Base-by-base conservation (phyloP, 1,140 invertebrate species). In the Drosophila kepulauana region DNA sequence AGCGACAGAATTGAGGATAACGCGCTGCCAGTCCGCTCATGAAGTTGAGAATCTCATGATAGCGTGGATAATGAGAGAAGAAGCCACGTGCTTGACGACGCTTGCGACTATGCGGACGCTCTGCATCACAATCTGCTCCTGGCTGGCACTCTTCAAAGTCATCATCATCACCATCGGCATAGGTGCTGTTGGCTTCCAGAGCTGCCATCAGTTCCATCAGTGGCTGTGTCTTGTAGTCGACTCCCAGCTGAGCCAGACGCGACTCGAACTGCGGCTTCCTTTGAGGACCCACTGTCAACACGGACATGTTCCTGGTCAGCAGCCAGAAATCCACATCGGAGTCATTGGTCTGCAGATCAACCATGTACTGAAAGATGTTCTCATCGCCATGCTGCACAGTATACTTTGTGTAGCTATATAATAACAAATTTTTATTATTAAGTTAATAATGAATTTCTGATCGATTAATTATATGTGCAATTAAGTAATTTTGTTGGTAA, bases 41-140 rank as follows among this genome's bases (percentile, higher is more conserved):
- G 11, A 86, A 92, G 67, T 78, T 91, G 4, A 92, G 74, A 10
- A 92, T 85, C 73, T 92, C 87, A 20, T 72, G 61, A 28, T 92
- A 92, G 5, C 91, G 81, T 0, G 91, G 91, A 73, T 81, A 92
- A 63, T 76, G 81, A 1, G 78, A 79, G 49, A 92, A 92, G 65
- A 92, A 90, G 4, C 91, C 86, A 3, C 91, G 75, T 3, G 91
- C 88, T 56, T 92, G 91, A 13, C 91, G 81, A 35, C 86, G 74
- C 7, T 76, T 16, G 0, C 91, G 79, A 15, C 65, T 87, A 16
- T 43, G 85, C 7, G 81, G 57, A 13, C 78, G 81, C 35, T 75
- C 57, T 7, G 78, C 67, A 7, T 88, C 66, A n/a, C 85, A 89
- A 2, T 74, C 68, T 10, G 51, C 51, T 4, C 56, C 78, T 38